Base-by-base conservation (phyloP, 2,113 vertebrate genomes). In the Gadus macrocephalus region DNA sequence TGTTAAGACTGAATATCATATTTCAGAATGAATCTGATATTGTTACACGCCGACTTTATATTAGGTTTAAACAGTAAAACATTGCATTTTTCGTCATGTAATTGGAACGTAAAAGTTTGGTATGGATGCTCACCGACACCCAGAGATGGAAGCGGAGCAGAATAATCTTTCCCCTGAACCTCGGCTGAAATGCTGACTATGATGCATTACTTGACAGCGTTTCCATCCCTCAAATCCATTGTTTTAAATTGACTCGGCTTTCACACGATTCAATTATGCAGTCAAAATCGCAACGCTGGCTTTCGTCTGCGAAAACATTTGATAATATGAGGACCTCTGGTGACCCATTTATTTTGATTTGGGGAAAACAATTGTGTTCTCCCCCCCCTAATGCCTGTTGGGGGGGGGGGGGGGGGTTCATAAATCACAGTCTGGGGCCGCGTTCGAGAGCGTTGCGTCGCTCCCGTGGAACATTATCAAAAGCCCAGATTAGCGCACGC, bases 241-340 rank as follows among this genome's bases (percentile, higher is more conserved):
- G 90, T 91, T 94, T 93, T 90, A 90, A 90, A 94, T 93, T 83
- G 77, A 85, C 86, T 80, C 78, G 83, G 88, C 91, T 83, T 89
- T 84, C 78, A 86, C 85, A 92, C 87, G 88, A 94, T 92, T 92
- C 90, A 94, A 93, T 94, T 94, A 94, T 92, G 89, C 78, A 91
- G 88, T 92, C 92, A 86, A 90, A 88, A 90, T 88, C 88, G 89
- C 87, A 86, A 82, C 88, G 84, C 86, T 90, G 87, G 63, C 79
- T 92, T 91, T 88, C 89, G 86, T 88, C 82, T 58, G 80, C 82
- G 55, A 58, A 89, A 86, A 81, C 77, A 90, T 88, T 90, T 91
- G 89, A 90, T 90, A 85, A 87, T 90, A 91, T 87, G 86, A 92
- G 90, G 93, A 92, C 81, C 84, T 89, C 81, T 89, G 85, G 89